Conservation (phyloP, 2,113 vertebrate species). For the Rafetus swinhoei region DNA sequence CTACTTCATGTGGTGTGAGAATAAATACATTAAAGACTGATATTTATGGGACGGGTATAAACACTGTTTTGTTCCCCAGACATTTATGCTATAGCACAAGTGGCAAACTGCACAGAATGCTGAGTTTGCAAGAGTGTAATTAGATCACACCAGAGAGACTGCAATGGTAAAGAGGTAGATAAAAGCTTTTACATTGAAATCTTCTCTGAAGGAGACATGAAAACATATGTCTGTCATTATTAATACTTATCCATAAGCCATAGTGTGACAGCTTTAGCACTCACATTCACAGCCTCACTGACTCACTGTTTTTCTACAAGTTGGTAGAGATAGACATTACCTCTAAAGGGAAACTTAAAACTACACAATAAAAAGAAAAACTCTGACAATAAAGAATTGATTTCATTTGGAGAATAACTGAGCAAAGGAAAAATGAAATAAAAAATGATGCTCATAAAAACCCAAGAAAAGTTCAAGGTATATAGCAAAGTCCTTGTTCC, state of each 20-base stretch:
- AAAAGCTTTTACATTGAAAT: not conserved
- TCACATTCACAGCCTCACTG: not conserved
- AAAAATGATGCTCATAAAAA: not conserved
- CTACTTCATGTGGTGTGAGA: not conserved
- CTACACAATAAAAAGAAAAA: not conserved
- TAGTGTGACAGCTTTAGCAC: not conserved
- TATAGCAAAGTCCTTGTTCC: not conserved
- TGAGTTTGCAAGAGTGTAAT: conserved; percentile 22
- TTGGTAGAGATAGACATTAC: not conserved
- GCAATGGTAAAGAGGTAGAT: not conserved
- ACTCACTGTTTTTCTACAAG: not conserved
- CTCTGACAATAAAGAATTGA: not conserved
- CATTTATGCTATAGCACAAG: conserved; percentile 14
- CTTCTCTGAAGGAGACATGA: not conserved
- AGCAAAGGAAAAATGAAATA: not conserved
- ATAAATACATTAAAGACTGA: not conserved
- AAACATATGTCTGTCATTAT: not conserved
- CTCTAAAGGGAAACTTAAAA: not conserved
- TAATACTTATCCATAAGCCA: not conserved
- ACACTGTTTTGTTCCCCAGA: not conserved
- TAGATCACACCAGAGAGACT: not conserved
- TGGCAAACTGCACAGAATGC: not conserved
- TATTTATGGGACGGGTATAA: not conserved
- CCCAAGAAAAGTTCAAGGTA: not conserved
- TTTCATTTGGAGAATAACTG: conserved; percentile 20